Evolutionary conservation across 2,797 vertebrate species (phyloP).

Genomic region (Catharus ustulatus): DNA sequence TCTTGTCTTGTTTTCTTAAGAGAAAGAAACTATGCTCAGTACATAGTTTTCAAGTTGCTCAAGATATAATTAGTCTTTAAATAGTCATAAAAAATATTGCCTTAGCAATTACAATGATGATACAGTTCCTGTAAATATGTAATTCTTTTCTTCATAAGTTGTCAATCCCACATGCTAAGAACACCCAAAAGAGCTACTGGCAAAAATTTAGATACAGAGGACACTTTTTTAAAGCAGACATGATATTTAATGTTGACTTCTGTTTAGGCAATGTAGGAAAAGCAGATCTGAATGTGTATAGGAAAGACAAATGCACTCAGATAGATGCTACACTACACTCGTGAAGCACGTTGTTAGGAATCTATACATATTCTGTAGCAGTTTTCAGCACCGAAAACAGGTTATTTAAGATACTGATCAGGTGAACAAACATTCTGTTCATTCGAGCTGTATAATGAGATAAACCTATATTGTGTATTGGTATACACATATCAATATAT

Average conservation of each 20-base stretch:
- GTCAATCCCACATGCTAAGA: not conserved
- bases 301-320: not conserved
- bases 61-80: slow-evolving; percentile 52
- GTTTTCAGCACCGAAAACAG: not conserved
- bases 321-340: not conserved
- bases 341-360: not conserved
- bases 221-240: not conserved
- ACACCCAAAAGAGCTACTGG: not conserved
- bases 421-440: not conserved
- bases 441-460: not conserved
- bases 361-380: not conserved
- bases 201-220: not conserved
- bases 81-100: slow-evolving; percentile 47
- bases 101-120: slow-evolving; percentile 44
- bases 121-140: slow-evolving; percentile 39
- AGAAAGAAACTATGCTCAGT: not conserved
- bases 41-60: slow-evolving; percentile 39
- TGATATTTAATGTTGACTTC: not conserved
- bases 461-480: not conserved
- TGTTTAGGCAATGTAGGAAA: not conserved
- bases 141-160: slow-evolving; percentile 1
- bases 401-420: not conserved
- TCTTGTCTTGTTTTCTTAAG: slow-evolving; percentile 63
- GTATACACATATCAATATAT: not conserved
- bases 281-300: not conserved